These are phyloP conservation scores for Acanthopleura granulata DNA, from an alignment of 2,888 invertebrate species.

Conservation along the genomic window DNA sequence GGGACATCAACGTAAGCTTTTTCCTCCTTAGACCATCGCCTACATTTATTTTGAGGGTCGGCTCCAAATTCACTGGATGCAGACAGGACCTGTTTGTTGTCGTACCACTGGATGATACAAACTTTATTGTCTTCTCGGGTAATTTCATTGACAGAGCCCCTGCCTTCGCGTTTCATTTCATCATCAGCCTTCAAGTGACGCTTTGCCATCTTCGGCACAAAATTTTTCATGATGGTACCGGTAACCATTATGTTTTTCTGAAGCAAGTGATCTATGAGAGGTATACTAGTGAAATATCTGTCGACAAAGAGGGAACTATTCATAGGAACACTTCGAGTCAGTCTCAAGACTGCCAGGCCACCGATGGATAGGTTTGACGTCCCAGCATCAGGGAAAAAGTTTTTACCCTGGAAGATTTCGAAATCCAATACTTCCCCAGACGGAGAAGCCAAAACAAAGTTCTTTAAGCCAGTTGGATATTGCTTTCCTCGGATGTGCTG, in stretches of 20 bases:
- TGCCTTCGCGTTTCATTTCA: neutral
- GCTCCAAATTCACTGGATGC: slow-evolving; percentile 3
- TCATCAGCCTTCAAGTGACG: neutral
- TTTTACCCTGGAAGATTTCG: slow-evolving; percentile 12
- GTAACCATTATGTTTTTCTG: neutral
- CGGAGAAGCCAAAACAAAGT: neutral
- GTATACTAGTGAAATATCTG: slow-evolving; percentile 14
- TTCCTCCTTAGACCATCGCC: slow-evolving; percentile 15
- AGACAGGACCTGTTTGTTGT: neutral
- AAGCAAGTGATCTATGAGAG: neutral
- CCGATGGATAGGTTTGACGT: neutral
- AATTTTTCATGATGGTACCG: slow-evolving; percentile 2
- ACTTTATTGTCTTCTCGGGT: neutral
- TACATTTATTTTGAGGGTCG: slow-evolving; percentile 7
- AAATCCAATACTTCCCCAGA: neutral
- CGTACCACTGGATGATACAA: neutral
- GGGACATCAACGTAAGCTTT: slow-evolving; percentile 17
- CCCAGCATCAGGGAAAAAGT: neutral
- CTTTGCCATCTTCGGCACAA: neutral
- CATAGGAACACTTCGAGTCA: neutral
- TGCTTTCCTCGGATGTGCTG: neutral
- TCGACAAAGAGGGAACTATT: neutral
- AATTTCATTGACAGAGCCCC: neutral
- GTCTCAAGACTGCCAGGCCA: neutral
- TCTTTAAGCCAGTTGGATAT: neutral